These are phyloP conservation scores for Pholis gunnellus DNA, from an alignment of 2,113 vertebrate genomes.

Conservation along the genomic window DNA sequence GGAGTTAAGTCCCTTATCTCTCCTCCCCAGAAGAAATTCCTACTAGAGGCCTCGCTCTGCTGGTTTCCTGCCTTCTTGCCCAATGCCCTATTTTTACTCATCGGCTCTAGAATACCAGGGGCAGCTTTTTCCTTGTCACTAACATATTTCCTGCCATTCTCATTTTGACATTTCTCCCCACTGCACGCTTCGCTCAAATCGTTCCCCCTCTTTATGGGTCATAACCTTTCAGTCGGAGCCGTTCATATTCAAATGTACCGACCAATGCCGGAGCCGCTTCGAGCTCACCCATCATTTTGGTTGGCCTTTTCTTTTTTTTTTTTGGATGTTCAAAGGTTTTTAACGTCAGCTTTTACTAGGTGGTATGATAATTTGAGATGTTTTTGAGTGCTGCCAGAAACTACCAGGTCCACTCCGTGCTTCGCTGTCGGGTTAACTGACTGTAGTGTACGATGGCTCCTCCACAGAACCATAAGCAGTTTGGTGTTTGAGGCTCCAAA, in stretches of 20 bases:
- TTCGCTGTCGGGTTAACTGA: constrained; percentile 35
- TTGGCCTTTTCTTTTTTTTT: constrained; percentile 31
- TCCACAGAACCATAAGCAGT: constrained; percentile 16
- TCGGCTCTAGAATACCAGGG: constrained; percentile 88
- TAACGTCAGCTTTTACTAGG: constrained; percentile 36
- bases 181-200: constrained; percentile 63
- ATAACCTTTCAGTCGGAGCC: constrained; percentile 74
- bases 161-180: constrained; percentile 82
- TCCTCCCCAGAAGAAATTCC: constrained; percentile 94
- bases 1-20: constrained; percentile 95
- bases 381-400: constrained; percentile 57
- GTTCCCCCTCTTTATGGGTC: constrained; percentile 74
- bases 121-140: constrained; percentile 95
- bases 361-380: constrained; percentile 69
- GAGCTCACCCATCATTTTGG: constrained; percentile 34
- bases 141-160: constrained; percentile 88
- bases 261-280: constrained; percentile 30
- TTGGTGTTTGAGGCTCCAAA: constrained; percentile 10
- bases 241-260: constrained; percentile 77
- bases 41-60: constrained; percentile 90
- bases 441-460: constrained; percentile 15
- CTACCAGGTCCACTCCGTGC: constrained; percentile 42
- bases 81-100: constrained; percentile 95
- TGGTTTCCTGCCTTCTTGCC: constrained; percentile 96
- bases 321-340: constrained; percentile 28